Conservation (phyloP, 2,797 vertebrate species). For the Lepidocolaptes lacrymiger region DNA sequence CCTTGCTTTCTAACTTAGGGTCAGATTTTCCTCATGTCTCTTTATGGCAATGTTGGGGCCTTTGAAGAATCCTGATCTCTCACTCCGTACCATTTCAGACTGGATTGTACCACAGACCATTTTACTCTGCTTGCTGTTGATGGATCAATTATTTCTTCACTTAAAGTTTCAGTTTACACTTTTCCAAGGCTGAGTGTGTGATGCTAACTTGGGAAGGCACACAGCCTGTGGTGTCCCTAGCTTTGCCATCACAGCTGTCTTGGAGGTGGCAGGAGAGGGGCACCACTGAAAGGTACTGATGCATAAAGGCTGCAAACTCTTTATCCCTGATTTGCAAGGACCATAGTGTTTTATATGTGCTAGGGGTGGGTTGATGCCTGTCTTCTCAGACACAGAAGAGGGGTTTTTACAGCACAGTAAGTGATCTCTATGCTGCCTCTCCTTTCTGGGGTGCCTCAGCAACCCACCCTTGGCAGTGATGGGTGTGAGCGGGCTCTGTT, state of each 20-base stretch:
- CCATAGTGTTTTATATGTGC: background rate
- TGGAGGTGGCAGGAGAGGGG: background rate
- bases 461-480: background rate
- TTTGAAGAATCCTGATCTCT: background rate
- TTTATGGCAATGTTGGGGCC: background rate
- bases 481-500: background rate
- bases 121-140: background rate
- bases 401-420: background rate
- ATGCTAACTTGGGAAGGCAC: background rate
- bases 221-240: fast-evolving
- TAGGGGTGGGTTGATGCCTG: background rate
- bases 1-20: background rate
- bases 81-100: background rate
- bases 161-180: background rate
- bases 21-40: background rate
- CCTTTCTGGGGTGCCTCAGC: background rate
- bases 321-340: background rate
- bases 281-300: background rate
- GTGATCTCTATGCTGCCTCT: background rate
- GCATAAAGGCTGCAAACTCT: background rate
- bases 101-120: background rate
- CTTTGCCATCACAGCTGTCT: background rate
- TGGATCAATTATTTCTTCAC: background rate
- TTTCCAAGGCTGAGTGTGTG: background rate
- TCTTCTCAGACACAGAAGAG: background rate